Percentiles rank a stretch among this genome's conserved stretches.
Evolutionary conservation across 1,140 invertebrate species (phyloP).

Genomic region (Archivesica marissinica): DNA sequence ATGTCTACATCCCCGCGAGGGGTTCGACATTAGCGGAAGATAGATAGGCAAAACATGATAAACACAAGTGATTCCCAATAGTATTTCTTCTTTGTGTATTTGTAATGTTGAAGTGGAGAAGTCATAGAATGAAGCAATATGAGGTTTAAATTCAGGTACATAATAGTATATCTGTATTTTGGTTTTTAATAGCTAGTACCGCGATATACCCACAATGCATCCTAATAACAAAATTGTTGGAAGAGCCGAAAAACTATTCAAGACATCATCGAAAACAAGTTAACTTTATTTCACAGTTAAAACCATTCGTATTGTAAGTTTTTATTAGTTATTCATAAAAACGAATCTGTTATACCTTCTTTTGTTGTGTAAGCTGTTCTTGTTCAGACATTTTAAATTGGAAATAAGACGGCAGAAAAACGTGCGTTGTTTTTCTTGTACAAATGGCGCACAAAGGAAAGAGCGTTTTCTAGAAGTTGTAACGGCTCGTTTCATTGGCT

Average conservation of each 20-base stretch:
- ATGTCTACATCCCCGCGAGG: no score
- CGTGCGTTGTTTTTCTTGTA: constrained; percentile 15
- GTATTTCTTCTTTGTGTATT: background rate
- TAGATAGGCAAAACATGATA: no score
- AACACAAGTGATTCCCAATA: background rate
- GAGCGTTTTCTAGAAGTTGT: constrained; percentile 17
- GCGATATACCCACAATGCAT: background rate
- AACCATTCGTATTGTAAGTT: background rate
- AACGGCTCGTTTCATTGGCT: constrained; percentile 18
- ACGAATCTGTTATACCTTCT: background rate
- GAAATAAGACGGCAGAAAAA: background rate
- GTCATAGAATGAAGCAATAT: background rate
- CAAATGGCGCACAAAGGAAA: constrained; percentile 71
- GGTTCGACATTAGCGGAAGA: no score
- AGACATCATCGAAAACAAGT: background rate
- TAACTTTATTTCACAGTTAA: background rate
- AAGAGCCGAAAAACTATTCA: background rate
- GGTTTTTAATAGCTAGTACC: no score
- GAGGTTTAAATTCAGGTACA: background rate
- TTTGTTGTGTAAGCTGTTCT: background rate
- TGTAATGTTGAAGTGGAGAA: background rate
- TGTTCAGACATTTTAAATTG: constrained; percentile 52
- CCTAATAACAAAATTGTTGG: background rate
- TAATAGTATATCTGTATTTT: background rate
- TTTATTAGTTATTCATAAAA: no score